Evolutionary conservation across 2,113 vertebrate genomes (phyloP), one percentile per base, ranked within the genome.

Genomic region (Pollimyrus isidori): DNA sequence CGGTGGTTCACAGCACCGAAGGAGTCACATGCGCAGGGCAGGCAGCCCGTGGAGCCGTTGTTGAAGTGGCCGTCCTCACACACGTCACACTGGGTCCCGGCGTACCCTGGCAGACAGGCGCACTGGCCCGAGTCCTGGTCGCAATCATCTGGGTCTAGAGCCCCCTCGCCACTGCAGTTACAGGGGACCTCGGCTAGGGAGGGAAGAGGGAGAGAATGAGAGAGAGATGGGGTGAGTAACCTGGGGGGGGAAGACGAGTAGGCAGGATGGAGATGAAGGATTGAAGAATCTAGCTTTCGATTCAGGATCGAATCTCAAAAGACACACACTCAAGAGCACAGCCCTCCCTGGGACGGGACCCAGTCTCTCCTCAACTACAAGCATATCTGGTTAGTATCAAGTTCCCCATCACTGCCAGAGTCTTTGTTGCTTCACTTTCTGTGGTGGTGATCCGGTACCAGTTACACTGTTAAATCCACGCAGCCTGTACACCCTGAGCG

Each of bases 121-220:
- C 96, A 96, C 92, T 96, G 96, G 13, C 96, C 96, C 0, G 94
- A 95, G 56, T 2, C 86, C 17, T 5, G 91, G 52, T 96, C 93
- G 83, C 96, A 96, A 11, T 95, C 94, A 0, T 95, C 93, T 0
- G 93, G 93, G 35, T 95, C 93, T 89, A 90, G 11, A 35, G 95
- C 94, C 23, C 96, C 96, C 90, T 96, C 95, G 0, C 89, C 92
- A 89, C 95, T 96, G 95, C 96, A 96, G 96, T 96, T 96, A 91
- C 94, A 94, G 90, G 85, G 84, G 46, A 89, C 58, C 86, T 92
- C 94, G 92, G 90, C 92, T 50, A 53, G 30, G 21, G 93, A 2
- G 26, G 53, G 21, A 35, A 13, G 58, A 88, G 4, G 21, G n/a
- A 19, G 10, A 21, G 46, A 53, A 17, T 21, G n/a, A 52, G n/a